Base-by-base conservation (phyloP, 2,888 invertebrate genomes). In the Gymnoscelis rufifasciata region DNA sequence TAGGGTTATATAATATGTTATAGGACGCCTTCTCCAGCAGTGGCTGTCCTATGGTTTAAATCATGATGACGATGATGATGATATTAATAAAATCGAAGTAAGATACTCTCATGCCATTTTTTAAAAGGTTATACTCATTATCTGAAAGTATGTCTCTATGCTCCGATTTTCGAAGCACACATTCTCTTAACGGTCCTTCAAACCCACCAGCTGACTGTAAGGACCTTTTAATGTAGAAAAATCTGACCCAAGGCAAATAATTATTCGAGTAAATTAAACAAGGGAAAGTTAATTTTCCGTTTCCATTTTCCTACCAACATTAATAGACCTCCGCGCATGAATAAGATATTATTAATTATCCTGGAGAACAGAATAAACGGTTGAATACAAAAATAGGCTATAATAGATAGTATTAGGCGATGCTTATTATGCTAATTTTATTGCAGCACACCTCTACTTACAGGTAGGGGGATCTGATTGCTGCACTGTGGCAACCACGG, bases 391-490 rank as follows among this genome's bases (percentile, higher is more conserved):
- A 11, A 27, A 41, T 37, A 13, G 38, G 35, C 35, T 38, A n/a
- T 10, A 14, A 38, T 27, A 40, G 39, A 41, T 14, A 24, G 41
- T 31, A 33, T 33, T 38, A 26, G 3, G 27, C 44, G 30, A 48
- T 48, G 40, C 37, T 33, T 57, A 68, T 63, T 66, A 75, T 69
- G 70, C 63, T 68, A 75, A 77, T 75, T 71, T 69, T 66, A 71
- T 64, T 62, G 54, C 55, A 63, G 57, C 64, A 70, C 5, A 14
- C 48, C 31, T 65, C 66, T 68, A 62, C 83, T 82, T 79, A 83
- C 83, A 80, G 74, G 70, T 66, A 66, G 66, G 64, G 47, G 35
- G 42, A 19, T 55, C 61, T 60, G 66, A 70, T 66, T 72, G 71
- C 71, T 66, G 56, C 47, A 51, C 46, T 59, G 61, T 56, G 56